Conservation (phyloP, 2,113 vertebrate genomes). For the Halichoeres trimaculatus region DNA sequence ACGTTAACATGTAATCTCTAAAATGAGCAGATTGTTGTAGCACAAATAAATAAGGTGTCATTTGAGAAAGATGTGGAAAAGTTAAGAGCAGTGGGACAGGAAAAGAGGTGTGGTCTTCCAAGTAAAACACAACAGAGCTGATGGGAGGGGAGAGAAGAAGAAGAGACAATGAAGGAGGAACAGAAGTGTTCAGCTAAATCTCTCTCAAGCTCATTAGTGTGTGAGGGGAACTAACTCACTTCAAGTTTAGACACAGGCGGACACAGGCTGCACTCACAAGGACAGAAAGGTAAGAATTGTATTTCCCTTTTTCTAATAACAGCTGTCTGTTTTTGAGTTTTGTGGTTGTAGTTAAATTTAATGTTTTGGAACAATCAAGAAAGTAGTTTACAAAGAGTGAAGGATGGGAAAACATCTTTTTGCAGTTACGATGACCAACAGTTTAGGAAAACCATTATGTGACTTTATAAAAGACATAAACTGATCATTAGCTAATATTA, state of each 20-base stretch:
- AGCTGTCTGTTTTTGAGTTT: background rate
- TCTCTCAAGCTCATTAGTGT: slow-evolving; percentile 69
- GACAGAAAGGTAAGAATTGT: slow-evolving; percentile 52
- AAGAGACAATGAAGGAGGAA: slow-evolving; percentile 53
- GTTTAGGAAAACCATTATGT: background rate
- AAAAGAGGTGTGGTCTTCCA: slow-evolving; percentile 52
- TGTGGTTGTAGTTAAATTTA: background rate
- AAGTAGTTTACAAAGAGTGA: background rate
- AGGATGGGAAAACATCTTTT: too few relatives aligned
- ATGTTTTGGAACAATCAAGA: background rate
- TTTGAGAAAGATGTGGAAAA: background rate
- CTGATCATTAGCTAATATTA: too few relatives aligned
- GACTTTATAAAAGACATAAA: background rate
- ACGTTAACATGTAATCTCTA: background rate
- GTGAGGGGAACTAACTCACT: slow-evolving; percentile 44
- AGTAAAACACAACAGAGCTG: slow-evolving; percentile 32
- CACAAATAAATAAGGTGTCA: slow-evolving; percentile 1
- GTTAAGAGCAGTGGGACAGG: slow-evolving; percentile 12
- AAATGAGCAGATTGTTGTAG: background rate
- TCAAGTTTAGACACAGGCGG: slow-evolving; percentile 5
- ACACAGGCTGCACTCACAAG: slow-evolving; percentile 16
- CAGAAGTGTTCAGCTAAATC: slow-evolving; percentile 69
- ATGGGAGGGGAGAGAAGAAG: slow-evolving; percentile 29
- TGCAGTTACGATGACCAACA: too few relatives aligned
- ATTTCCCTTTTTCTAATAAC: background rate